A percentile compares a stretch with the other conserved stretches of the same genome.
Conservation (phyloP, 1,140 invertebrate genomes). For the Papilio helenus region DNA sequence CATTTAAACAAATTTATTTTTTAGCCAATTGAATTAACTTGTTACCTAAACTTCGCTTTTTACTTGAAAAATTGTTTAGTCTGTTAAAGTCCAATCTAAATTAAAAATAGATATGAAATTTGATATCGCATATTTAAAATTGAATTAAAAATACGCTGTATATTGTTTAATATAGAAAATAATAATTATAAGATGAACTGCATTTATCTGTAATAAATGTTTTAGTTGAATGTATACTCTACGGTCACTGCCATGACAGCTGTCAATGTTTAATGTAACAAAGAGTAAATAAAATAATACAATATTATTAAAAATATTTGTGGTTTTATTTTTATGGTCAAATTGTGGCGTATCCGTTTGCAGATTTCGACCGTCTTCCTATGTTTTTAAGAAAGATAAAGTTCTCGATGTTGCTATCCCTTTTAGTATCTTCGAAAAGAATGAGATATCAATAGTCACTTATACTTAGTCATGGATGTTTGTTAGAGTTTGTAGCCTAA, state of each 20-base stretch:
- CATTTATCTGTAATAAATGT: conserved; percentile 21
- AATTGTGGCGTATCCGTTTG: too few relatives aligned
- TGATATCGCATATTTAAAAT: too few relatives aligned
- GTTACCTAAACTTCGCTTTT: background rate
- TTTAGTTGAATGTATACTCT: conserved; percentile 31
- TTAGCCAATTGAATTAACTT: too few relatives aligned
- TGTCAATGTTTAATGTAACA: conserved; percentile 28
- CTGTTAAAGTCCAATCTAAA: background rate
- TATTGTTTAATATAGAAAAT: background rate
- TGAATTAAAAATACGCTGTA: background rate
- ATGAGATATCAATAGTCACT: too few relatives aligned
- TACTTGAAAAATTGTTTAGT: background rate
- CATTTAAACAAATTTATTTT: too few relatives aligned
- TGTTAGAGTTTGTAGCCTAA: too few relatives aligned
- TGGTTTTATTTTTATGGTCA: background rate
- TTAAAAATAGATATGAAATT: background rate
- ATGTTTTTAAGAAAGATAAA: too few relatives aligned
- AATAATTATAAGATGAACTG: conserved; percentile 22
- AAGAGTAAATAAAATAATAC: background rate
- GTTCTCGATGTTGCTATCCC: too few relatives aligned
- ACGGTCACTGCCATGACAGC: conserved; percentile 33
- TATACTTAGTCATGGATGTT: too few relatives aligned
- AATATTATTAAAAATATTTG: background rate
- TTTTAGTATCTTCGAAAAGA: too few relatives aligned
- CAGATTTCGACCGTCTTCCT: too few relatives aligned